Evolutionary conservation across 2,888 invertebrate species (phyloP).

Genomic region (Troides helena): DNA sequence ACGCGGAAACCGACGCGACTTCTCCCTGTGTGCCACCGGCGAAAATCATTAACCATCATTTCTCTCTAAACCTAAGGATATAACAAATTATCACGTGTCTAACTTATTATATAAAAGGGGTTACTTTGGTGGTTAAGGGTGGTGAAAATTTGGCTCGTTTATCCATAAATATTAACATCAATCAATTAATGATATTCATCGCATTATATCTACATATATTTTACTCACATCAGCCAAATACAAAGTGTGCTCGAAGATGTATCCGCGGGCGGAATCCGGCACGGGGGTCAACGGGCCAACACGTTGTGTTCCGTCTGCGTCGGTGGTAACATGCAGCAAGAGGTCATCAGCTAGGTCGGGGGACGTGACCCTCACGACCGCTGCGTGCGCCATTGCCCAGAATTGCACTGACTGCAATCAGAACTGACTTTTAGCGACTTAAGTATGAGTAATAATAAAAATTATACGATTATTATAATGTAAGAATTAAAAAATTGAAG

Average conservation of each 20-base stretch:
- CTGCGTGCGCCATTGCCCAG: constrained; percentile 79
- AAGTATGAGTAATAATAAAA: too few relatives aligned
- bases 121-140: too few relatives aligned
- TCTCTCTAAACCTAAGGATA: too few relatives aligned
- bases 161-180: too few relatives aligned
- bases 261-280: constrained; percentile 42
- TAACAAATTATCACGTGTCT: too few relatives aligned
- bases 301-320: constrained; percentile 38
- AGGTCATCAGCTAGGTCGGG: constrained; percentile 68
- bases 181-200: neutral
- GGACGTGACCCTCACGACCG: constrained; percentile 73
- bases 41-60: too few relatives aligned
- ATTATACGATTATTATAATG: too few relatives aligned
- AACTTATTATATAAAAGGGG: too few relatives aligned
- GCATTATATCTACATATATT: neutral
- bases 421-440: neutral
- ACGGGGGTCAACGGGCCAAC: constrained; percentile 31
- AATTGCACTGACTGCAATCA: constrained; percentile 68
- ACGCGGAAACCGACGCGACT: constrained; percentile 82
- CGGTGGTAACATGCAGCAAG: constrained; percentile 56
- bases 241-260: constrained; percentile 59
- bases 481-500: too few relatives aligned
- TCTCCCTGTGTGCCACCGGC: constrained; percentile 54
- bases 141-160: too few relatives aligned
- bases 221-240: constrained; percentile 62